Evolutionary conservation across 1,140 invertebrate species (phyloP), one percentile per base, ranked within the genome.

Genomic region (Aradophagus sp.): DNA sequence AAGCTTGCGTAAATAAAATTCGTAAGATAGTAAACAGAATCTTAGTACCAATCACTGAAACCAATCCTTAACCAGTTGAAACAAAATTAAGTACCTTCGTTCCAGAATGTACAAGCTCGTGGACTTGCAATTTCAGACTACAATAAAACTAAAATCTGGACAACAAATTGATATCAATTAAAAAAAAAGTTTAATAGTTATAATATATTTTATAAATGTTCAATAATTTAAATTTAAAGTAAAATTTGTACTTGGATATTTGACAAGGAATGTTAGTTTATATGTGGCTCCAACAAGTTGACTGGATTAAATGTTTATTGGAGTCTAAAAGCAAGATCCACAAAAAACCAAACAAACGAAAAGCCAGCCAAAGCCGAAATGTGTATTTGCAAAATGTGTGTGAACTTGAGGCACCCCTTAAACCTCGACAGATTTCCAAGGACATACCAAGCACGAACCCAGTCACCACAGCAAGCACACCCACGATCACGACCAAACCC

Each of bases 381-480:
- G 34, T 36, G 15, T 36, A 36, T 36, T 36, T 16, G 34, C 34
- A 36, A 36, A 36, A 74, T 62, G 52, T 77, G 81, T 84, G 79
- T 84, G 81, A 85, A 81, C 75, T 74, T 74, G 70, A 77, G 83
- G 78, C 79, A 81, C 79, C 80, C 79, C 79, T 82, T 86, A 77
- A 83, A 85, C 82, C 86, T 66, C 45, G 82, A 86, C 88, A 89
- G 88, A 88, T 88, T 84, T 84, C 82, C 86, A 89, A 89, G 88
- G 89, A 89, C 74, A 76, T 84, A 79, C 77, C 82, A 83, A 85
- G 77, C 80, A 83, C 82, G 77, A 79, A 76, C 76, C 79, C 79
- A 80, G 78, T 82, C 65, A 84, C 83, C 66, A 77, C 80, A 69
- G 76, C 83, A 77, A 82, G 74, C 68, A 77, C 79, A 79, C 79